Conservation (phyloP, 2,888 invertebrate genomes). For the Nephrotoma guestfalica region DNA sequence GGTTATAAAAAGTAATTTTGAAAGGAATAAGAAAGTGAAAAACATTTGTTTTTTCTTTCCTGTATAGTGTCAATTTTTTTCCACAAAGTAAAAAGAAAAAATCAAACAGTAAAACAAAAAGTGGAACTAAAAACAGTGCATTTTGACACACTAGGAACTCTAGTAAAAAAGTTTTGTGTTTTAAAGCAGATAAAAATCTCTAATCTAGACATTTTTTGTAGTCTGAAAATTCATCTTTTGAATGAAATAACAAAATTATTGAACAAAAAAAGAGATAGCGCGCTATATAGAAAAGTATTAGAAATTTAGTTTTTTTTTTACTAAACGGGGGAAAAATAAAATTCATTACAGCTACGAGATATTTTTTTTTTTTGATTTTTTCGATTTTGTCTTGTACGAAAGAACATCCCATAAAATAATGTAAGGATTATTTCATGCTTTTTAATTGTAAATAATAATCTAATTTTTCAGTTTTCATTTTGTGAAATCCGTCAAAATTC, state of each 20-base stretch:
- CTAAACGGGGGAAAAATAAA: background rate
- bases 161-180: background rate
- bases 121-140: conserved; percentile 1
- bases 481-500: conserved; percentile 16
- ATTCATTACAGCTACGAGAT: background rate
- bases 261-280: background rate
- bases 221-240: background rate
- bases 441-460: background rate
- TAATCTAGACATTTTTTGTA: background rate
- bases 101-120: background rate
- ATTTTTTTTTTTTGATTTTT: background rate
- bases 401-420: background rate
- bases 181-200: background rate
- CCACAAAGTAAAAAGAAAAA: background rate
- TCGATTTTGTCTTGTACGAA: background rate
- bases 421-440: background rate
- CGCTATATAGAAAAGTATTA: background rate
- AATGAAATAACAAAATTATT: background rate
- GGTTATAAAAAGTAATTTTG: background rate
- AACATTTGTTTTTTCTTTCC: conserved; percentile 1
- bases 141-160: background rate
- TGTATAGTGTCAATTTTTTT: background rate
- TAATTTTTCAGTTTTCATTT: background rate
- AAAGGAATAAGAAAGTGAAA: background rate
- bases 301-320: background rate